phyloP scores from a whole-genome alignment of 2,113 vertebrate genomes.

The Perccottus glenii region DNA sequence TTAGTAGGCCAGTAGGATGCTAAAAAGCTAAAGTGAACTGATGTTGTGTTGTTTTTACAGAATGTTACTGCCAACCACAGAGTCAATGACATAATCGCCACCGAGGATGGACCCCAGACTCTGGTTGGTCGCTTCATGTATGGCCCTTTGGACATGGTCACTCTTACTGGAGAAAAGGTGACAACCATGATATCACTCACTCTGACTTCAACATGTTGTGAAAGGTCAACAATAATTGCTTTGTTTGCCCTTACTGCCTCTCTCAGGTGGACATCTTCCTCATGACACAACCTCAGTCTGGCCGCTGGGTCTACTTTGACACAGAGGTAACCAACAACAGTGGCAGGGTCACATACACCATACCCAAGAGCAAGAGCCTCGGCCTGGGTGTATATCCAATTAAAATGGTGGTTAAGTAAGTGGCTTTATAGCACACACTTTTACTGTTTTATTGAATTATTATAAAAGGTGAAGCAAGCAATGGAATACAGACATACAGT shows the following conservation, averaged over 20 bases:
- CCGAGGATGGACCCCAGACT: conserved; percentile 89
- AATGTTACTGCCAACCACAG: conserved; percentile 96
- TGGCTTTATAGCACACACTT: neutral
- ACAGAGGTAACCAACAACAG: conserved; percentile 95
- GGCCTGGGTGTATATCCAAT: conserved; percentile 92
- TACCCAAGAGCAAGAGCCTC: conserved; percentile 88
- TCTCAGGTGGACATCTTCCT: conserved; percentile 91
- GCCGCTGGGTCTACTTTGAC: conserved; percentile 95
- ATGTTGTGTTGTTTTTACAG: conserved; percentile 62
- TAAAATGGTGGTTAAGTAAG: conserved; percentile 98
- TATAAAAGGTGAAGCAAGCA: neutral
- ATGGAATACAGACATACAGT: neutral
- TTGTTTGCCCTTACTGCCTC: neutral
- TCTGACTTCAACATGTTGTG: neutral
- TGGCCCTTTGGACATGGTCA: conserved; percentile 97
- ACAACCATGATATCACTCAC: neutral
- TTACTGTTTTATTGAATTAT: neutral
- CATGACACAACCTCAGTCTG: conserved; percentile 92
- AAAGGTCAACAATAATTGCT: neutral
- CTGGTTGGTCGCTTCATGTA: conserved; percentile 98
- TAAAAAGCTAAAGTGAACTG: neutral
- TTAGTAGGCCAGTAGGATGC: neutral
- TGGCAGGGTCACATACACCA: conserved; percentile 88
- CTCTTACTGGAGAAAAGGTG: conserved; percentile 97
- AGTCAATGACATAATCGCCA: conserved; percentile 92